Percentiles rank a stretch among this genome's conserved stretches.
Evolutionary conservation across 35 echinoderm and acorn worm species (phyloP).

Genomic region (Amphiura filiformis): DNA sequence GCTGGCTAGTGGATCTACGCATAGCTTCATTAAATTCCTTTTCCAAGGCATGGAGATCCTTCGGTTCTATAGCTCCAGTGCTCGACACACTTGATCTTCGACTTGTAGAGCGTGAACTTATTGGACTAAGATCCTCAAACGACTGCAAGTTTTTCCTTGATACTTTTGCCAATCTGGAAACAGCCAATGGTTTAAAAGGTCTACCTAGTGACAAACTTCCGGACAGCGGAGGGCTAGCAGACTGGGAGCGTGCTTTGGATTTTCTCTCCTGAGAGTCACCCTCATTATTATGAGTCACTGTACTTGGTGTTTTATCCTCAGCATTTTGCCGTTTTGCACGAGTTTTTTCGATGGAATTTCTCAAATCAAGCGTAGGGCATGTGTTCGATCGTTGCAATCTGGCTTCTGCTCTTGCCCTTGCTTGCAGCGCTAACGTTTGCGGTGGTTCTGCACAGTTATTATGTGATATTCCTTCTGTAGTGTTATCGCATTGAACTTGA

Average conservation of each 20-base stretch:
- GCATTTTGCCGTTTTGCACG: neutral
- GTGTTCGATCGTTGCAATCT: neutral
- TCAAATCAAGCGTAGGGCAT: neutral
- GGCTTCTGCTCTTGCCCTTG: neutral
- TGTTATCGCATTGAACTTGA: too few species aligned
- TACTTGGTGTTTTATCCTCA: neutral
- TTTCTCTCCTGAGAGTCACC: neutral
- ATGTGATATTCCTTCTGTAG: too few species aligned
- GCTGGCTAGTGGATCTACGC: neutral
- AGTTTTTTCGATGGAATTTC: neutral
- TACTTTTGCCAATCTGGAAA: slow-evolving; percentile 19
- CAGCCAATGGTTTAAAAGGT: slow-evolving; percentile 34
- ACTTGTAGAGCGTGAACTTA: slow-evolving; percentile 26
- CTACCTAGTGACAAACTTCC: neutral
- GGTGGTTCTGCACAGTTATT: too few species aligned
- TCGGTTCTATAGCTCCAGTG: slow-evolving; percentile 19
- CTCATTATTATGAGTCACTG: neutral
- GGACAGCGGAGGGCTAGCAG: slow-evolving; percentile 4
- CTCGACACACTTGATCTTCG: slow-evolving; percentile 34
- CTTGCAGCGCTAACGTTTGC: neutral
- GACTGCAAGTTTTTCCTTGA: slow-evolving; percentile 31
- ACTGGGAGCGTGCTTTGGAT: neutral
- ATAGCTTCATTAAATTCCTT: slow-evolving; percentile 14
- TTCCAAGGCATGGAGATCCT: slow-evolving; percentile 5
- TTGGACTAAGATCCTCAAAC: slow-evolving; percentile 38